Conservation (phyloP, 2,113 vertebrate genomes). For the Spea multiplicata region DNA sequence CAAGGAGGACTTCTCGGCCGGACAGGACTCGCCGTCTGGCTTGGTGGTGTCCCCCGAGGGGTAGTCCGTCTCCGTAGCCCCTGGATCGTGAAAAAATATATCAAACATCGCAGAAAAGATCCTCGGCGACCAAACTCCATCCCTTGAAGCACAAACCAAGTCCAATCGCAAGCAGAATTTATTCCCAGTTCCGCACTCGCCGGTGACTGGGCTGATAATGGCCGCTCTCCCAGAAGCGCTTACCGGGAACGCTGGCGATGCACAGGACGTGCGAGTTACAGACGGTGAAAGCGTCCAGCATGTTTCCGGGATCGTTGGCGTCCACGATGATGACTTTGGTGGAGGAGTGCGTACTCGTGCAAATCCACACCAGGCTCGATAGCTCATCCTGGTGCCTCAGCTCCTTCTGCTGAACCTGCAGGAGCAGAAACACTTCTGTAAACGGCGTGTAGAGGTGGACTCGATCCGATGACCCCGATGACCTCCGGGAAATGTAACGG, state of each 20-base stretch:
- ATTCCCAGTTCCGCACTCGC: too few relatives aligned
- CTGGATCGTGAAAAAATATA: constrained; percentile 58
- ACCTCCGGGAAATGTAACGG: too few relatives aligned
- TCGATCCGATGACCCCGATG: too few relatives aligned
- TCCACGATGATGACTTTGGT: constrained; percentile 93
- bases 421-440: too few relatives aligned
- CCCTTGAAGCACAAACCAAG: too few relatives aligned
- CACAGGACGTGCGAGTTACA: constrained; percentile 93
- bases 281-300: constrained; percentile 91
- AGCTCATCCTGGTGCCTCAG: constrained; percentile 85
- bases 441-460: too few relatives aligned
- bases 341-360: constrained; percentile 88
- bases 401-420: constrained; percentile 92
- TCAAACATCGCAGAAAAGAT: too few relatives aligned
- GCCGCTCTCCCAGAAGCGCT: constrained; percentile 20
- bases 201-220: neutral
- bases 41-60: constrained; percentile 85
- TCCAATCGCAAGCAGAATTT: too few relatives aligned
- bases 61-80: constrained; percentile 95
- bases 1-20: constrained; percentile 66
- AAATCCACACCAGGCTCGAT: constrained; percentile 97
- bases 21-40: constrained; percentile 62
- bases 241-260: constrained; percentile 93
- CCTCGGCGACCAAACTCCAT: too few relatives aligned
- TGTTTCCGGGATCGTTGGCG: constrained; percentile 89